A percentile compares a stretch with the other conserved stretches of the same genome.
Conservation (phyloP, 2,113 vertebrate species). For the Clupea harengus region DNA sequence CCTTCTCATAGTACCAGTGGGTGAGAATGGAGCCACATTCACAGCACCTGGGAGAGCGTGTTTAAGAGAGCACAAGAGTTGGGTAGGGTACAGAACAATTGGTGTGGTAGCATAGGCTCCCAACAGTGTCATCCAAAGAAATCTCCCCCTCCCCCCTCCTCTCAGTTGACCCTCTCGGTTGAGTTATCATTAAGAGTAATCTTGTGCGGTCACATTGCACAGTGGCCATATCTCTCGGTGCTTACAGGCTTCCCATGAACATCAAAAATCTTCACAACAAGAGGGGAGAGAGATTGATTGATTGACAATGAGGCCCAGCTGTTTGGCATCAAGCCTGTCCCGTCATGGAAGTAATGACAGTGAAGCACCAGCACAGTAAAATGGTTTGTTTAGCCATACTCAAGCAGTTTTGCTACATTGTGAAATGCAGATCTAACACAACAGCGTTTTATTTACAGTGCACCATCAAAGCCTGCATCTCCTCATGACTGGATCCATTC, state of each 20-base stretch:
- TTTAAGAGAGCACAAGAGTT: background rate
- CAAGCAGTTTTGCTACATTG: background rate
- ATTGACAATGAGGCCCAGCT: background rate
- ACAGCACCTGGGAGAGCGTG: constrained; percentile 76
- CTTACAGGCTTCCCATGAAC: too few relatives aligned
- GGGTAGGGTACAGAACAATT: background rate
- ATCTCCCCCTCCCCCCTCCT: too few relatives aligned
- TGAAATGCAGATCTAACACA: too few relatives aligned
- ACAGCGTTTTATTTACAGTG: too few relatives aligned
- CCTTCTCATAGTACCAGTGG: constrained; percentile 93
- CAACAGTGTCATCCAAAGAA: too few relatives aligned
- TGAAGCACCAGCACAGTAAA: too few relatives aligned
- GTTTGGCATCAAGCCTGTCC: too few relatives aligned
- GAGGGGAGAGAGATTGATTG: background rate
- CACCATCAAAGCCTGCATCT: too few relatives aligned
- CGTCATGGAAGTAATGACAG: too few relatives aligned
- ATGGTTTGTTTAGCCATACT: background rate
- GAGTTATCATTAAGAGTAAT: background rate
- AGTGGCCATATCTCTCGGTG: background rate
- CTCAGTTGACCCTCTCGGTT: too few relatives aligned
- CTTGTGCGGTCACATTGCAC: background rate
- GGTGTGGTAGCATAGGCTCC: too few relatives aligned
- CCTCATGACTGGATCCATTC: too few relatives aligned
- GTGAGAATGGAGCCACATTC: constrained; percentile 85
- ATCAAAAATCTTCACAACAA: background rate